Evolutionary conservation across 2,113 vertebrate species (phyloP).

Genomic region (Bostrychus sinensis): DNA sequence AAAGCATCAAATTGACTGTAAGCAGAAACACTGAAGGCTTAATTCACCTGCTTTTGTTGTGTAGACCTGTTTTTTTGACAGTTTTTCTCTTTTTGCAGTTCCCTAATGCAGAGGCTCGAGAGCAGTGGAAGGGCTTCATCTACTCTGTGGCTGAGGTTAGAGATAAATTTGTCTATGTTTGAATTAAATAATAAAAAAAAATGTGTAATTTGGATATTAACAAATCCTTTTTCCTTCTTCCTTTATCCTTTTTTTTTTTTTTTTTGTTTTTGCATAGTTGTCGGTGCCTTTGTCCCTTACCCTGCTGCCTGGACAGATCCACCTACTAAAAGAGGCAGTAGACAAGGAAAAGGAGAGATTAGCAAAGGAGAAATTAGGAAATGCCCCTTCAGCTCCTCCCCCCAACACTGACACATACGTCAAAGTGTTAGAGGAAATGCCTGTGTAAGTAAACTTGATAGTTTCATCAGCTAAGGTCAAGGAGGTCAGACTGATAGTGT

Average conservation of each 20-base stretch:
- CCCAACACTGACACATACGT: neutral
- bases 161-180: neutral
- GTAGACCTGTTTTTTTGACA: neutral
- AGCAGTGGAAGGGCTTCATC: constrained; percentile 88
- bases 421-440: constrained; percentile 51
- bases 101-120: constrained; percentile 79
- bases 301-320: constrained; percentile 86
- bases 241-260: neutral
- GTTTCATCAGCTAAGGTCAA: neutral
- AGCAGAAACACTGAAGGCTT: constrained; percentile 3
- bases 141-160: constrained; percentile 80
- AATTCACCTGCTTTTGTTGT: neutral
- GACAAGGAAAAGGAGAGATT: constrained; percentile 73
- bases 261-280: constrained; percentile 67
- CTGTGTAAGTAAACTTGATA: constrained; percentile 69
- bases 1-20: constrained; percentile 80
- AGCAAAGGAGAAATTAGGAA: constrained; percentile 46
- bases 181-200: neutral
- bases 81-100: constrained; percentile 57
- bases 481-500: neutral
- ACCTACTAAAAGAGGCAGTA: constrained; percentile 78
- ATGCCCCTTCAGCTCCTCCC: neutral
- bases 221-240: neutral
- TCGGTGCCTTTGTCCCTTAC: constrained; percentile 75
- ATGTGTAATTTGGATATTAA: neutral